Evolutionary conservation across 2,888 invertebrate species (phyloP).

Genomic region (Thalpophila matura): DNA sequence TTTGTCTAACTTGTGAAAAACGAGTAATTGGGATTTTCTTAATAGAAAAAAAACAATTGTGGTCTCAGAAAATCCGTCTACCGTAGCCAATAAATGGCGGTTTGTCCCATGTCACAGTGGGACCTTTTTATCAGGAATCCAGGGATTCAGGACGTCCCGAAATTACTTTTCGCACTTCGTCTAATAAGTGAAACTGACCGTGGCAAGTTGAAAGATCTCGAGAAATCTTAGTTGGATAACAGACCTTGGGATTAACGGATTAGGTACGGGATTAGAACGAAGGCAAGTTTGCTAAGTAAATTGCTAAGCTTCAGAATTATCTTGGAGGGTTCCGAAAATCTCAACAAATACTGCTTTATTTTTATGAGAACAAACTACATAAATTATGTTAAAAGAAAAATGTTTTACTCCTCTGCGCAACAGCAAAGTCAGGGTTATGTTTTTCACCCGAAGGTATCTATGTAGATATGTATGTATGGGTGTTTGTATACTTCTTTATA

Average conservation of each 20-base stretch:
- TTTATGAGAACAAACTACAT: too few species aligned
- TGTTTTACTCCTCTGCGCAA: too few species aligned
- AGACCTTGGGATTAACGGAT: conserved; percentile 15
- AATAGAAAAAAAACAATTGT: conserved; percentile 3
- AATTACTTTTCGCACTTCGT: conserved; percentile 27
- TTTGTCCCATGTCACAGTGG: conserved; percentile 23
- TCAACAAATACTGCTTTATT: background rate
- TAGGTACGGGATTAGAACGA: background rate
- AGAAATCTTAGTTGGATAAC: conserved; percentile 29
- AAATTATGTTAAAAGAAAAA: too few species aligned
- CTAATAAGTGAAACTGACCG: conserved; percentile 19
- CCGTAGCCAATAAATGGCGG: conserved; percentile 31
- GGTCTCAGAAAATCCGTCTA: background rate
- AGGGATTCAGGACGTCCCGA: conserved; percentile 6
- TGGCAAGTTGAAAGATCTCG: conserved; percentile 27
- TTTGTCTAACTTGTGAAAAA: too few species aligned
- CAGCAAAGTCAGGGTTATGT: too few species aligned
- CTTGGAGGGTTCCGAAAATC: background rate
- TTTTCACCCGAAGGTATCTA: too few species aligned
- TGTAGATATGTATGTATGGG: too few species aligned
- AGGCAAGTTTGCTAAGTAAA: conserved; percentile 9
- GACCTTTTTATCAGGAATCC: conserved; percentile 25
- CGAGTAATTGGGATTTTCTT: conserved; percentile 5
- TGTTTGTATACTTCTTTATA: too few species aligned
- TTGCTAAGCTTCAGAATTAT: conserved; percentile 18